Evolutionary conservation across 2,113 vertebrate genomes (phyloP).

Genomic region (Ptilonorhynchus violaceus): DNA sequence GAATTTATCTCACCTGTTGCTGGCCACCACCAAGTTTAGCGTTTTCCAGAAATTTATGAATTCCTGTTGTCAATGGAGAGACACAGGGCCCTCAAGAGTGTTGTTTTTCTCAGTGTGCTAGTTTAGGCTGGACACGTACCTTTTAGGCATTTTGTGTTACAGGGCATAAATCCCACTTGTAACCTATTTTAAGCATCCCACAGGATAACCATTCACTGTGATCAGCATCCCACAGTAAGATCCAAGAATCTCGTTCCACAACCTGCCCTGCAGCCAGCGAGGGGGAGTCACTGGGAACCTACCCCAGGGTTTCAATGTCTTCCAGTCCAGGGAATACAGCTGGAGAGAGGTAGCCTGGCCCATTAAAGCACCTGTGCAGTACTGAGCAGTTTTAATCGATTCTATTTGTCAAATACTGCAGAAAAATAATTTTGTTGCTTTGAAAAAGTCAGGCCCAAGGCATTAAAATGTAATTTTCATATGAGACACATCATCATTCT

Average conservation of each 20-base stretch:
- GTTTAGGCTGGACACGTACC: not conserved
- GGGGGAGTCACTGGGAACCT: not conserved
- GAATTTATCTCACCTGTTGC: not conserved
- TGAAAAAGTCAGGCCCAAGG: not conserved
- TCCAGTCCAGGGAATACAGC: not conserved
- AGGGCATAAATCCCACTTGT: not conserved
- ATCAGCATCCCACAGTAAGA: not conserved
- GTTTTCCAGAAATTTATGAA: not conserved
- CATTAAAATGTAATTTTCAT: not conserved
- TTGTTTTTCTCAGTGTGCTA: not conserved
- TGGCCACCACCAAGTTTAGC: not conserved
- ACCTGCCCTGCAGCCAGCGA: not conserved
- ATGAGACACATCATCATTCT: not conserved
- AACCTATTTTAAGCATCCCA: not conserved
- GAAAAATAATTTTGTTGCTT: not conserved
- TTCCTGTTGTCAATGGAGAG: not conserved
- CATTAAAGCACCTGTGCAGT: not conserved
- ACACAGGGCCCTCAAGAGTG: not conserved
- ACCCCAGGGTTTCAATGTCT: not conserved
- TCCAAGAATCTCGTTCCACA: not conserved
- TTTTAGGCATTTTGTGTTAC: not conserved
- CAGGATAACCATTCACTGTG: not conserved
- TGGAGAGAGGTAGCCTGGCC: not conserved
- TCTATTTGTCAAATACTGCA: not conserved
- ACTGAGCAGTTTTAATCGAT: not conserved